phyloP scores from a whole-genome alignment of 1,140 invertebrate genomes.

The Philopotamus ludificatus region DNA sequence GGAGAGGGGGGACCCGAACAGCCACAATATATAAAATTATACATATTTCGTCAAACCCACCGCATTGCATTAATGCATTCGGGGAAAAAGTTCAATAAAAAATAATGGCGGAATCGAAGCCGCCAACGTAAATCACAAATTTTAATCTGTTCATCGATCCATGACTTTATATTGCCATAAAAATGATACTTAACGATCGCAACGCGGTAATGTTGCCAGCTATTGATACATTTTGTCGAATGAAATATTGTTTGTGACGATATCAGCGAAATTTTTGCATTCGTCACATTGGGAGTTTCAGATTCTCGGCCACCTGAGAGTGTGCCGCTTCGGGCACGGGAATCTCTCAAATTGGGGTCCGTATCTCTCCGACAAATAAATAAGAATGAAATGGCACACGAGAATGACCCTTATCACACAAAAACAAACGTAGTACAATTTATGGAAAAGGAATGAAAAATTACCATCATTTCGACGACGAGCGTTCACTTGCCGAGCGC shows the following conservation, averaged over 20 bases:
- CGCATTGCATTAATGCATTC: too few relatives aligned
- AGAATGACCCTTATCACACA: conserved; percentile 35
- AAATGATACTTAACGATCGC: too few relatives aligned
- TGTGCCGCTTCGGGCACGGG: neutral
- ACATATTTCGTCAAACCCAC: neutral
- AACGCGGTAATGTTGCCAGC: too few relatives aligned
- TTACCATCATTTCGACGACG: conserved; percentile 34
- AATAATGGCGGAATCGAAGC: too few relatives aligned
- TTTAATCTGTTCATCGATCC: too few relatives aligned
- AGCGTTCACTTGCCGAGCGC: conserved; percentile 6
- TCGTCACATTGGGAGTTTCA: too few relatives aligned
- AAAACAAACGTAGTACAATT: conserved; percentile 31
- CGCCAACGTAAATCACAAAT: too few relatives aligned
- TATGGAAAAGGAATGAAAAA: conserved; percentile 37
- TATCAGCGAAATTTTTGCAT: too few relatives aligned
- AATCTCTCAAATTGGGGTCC: neutral
- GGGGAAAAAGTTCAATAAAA: too few relatives aligned
- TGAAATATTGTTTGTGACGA: too few relatives aligned
- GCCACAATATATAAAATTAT: conserved; percentile 16
- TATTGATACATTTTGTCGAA: too few relatives aligned
- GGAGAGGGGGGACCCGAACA: conserved; percentile 13
- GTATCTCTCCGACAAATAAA: conserved; percentile 26
- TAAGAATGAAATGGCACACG: conserved; percentile 33
- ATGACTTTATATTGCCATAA: too few relatives aligned
- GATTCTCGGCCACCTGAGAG: neutral